A percentile compares a stretch with the other conserved stretches of the same genome.
phyloP scores from a whole-genome alignment of 2,888 invertebrate genomes.

The Pristionchus maxplancki region DNA sequence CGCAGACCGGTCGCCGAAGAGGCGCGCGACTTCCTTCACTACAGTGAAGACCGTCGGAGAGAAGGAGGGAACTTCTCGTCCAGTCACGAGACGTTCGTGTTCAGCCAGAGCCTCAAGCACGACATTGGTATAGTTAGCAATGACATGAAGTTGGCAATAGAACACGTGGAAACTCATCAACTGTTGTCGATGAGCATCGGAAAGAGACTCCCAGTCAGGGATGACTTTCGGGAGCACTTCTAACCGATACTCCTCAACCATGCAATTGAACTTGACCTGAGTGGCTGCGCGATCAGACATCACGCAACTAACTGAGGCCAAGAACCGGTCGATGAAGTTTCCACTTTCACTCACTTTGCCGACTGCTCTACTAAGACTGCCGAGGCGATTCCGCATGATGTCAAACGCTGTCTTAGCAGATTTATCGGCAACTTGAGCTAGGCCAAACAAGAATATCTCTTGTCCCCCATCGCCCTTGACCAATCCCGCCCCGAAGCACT shows the following conservation, averaged over 20 bases:
- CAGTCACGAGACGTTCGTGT: not conserved
- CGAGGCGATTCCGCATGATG: not conserved
- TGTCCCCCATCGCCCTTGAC: not conserved
- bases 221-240: not conserved
- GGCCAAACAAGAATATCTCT: slow-evolving; percentile 26
- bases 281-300: slow-evolving; percentile 29
- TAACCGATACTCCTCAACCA: not conserved
- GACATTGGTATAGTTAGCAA: slow-evolving; percentile 3
- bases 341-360: not conserved
- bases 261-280: not conserved
- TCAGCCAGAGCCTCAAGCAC: slow-evolving; percentile 27
- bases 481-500: slow-evolving; percentile 28
- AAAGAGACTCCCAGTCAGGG: not conserved
- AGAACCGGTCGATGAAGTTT: not conserved
- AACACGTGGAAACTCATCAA: not conserved
- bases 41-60: not conserved
- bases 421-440: slow-evolving; percentile 28
- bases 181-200: not conserved
- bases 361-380: not conserved
- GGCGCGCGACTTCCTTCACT: slow-evolving; percentile 13
- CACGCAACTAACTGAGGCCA: not conserved
- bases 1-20: slow-evolving; percentile 1
- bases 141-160: slow-evolving; percentile 25
- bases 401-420: slow-evolving; percentile 15
- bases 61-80: not conserved